phyloP scores from a whole-genome alignment of 2,888 invertebrate genomes.

The Epinotia brunnichana region DNA sequence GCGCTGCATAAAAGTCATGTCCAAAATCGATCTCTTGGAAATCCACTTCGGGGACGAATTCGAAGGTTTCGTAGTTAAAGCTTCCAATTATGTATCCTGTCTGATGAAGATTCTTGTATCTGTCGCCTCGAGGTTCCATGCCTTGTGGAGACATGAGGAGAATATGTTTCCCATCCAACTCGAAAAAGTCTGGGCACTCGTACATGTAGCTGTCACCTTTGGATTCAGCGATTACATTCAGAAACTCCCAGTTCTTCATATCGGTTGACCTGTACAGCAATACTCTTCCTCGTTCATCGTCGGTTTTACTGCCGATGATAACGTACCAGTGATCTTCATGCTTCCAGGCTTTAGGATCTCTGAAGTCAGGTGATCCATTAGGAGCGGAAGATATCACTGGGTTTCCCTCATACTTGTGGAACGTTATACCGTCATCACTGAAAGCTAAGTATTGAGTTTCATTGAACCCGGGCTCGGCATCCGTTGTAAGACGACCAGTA shows the following conservation, averaged over 20 bases:
- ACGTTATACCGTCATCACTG: conserved; percentile 72
- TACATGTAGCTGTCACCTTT: conserved; percentile 75
- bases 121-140: conserved; percentile 67
- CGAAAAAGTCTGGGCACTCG: conserved; percentile 82
- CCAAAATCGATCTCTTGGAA: conserved; percentile 78
- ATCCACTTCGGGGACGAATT: conserved; percentile 64
- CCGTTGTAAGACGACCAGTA: conserved; percentile 61
- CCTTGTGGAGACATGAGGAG: conserved; percentile 78
- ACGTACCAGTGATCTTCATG: conserved; percentile 73
- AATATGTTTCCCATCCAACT: conserved; percentile 71
- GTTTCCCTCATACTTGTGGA: conserved; percentile 71
- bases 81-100: conserved; percentile 76
- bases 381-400: conserved; percentile 69
- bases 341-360: conserved; percentile 80
- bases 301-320: conserved; percentile 71
- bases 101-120: conserved; percentile 71
- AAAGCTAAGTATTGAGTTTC: conserved; percentile 73
- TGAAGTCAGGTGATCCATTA: conserved; percentile 73
- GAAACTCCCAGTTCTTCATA: conserved; percentile 70
- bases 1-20: conserved; percentile 79
- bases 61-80: conserved; percentile 72
- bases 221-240: conserved; percentile 69
- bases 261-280: conserved; percentile 73
- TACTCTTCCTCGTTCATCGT: conserved; percentile 66
- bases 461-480: conserved; percentile 63